Base-by-base conservation (phyloP, 2,113 vertebrate species). In the Rhodinocichla rosea region DNA sequence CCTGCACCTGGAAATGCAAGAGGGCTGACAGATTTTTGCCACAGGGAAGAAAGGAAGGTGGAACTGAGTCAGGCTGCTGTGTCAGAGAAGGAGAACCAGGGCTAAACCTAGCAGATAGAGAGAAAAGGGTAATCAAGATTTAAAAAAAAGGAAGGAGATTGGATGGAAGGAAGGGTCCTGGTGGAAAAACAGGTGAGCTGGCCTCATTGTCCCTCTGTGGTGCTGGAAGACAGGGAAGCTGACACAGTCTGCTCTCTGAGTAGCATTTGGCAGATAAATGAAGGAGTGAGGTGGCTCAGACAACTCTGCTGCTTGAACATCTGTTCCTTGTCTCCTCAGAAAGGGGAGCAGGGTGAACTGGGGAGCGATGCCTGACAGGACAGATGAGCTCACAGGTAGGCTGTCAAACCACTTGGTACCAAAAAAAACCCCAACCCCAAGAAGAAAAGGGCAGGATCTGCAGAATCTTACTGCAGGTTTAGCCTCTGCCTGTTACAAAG, bases 271-370 rank as follows among this genome's bases (percentile, higher is more conserved):
- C 90, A 94, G 79, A 30, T 33, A 77, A 62, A 68, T 19, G 55
- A 45, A 89, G 55, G 70, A 90, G 40, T 8, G 35, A 87, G 85
- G 70, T 44, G 53, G 67, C 71, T 73, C 59, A 92, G 88, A 67
- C 85, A 88, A 4, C 52, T 68, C 78, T 81, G 71, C 67, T 70
- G 63, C 45, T 86, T 45, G 32, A 90, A 88, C 83, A 92, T 86
- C 95, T 95, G 88, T 7, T 93, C 71, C 55, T 47, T 50, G 45
- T 83, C 67, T 95, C 88, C 80, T 74, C 68, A 59, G 68, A n/a
- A 55, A 87, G 27, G 16, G 28, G 57, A 88, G 55, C 17, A 40
- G 75, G 39, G 39, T 55, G 67, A 88, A 14, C 9, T 0, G 4
- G 44, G 42, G 37, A 71, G 50, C 0, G 11, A 59, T 24, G 27